A percentile compares a stretch with the other conserved stretches of the same genome.
Conservation (phyloP, 2,113 vertebrate genomes). For the Meriones unguiculatus region DNA sequence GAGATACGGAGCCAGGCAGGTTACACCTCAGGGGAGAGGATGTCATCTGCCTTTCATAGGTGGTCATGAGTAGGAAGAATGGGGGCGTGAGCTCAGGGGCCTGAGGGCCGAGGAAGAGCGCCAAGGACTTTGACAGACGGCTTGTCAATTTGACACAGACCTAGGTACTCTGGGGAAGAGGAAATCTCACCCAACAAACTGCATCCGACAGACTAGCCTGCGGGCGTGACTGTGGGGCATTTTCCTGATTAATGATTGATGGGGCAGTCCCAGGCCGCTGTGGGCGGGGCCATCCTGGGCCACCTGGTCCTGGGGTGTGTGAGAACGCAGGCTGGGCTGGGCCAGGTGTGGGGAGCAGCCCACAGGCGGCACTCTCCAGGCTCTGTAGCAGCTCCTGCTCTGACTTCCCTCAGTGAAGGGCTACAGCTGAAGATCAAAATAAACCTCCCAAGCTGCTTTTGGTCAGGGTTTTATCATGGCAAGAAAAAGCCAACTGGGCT, state of each 20-base stretch:
- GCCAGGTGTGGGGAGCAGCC: background rate
- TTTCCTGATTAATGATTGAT: background rate
- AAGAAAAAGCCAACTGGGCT: background rate
- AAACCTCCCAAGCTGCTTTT: background rate
- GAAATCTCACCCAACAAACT: background rate
- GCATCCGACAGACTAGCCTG: background rate
- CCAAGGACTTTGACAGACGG: background rate
- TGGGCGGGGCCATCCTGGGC: background rate
- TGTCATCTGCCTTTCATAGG: background rate
- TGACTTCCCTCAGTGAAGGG: background rate
- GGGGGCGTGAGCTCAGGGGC: fast-evolving
- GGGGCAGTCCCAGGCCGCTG: background rate
- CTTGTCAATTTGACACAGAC: background rate
- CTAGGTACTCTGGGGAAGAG: background rate
- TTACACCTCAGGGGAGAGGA: background rate
- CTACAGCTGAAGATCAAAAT: background rate
- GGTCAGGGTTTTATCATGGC: background rate
- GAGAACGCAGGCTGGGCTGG: background rate
- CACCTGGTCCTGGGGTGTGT: background rate
- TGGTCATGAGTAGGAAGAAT: background rate
- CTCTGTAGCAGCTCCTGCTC: background rate
- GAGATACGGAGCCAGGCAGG: no score
- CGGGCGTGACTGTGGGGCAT: background rate
- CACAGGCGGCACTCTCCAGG: background rate
- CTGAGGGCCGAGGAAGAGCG: background rate